These are phyloP conservation scores for Pandion haliaetus DNA, from an alignment of 2,113 vertebrate genomes.

Conservation along the genomic window DNA sequence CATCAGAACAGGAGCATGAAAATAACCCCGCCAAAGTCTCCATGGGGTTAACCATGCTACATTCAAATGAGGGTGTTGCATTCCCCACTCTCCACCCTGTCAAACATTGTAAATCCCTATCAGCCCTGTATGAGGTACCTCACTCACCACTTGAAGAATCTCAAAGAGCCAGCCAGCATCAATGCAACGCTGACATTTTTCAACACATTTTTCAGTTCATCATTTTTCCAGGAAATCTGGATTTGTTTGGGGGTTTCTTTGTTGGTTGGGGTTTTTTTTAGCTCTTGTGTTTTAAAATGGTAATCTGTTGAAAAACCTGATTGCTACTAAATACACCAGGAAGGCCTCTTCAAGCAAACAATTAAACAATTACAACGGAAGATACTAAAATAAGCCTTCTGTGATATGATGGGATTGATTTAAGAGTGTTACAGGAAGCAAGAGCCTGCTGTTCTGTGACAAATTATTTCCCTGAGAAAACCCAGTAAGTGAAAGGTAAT, in stretches of 20 bases:
- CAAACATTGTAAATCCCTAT: neutral
- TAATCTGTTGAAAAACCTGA: neutral
- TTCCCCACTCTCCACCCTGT: neutral
- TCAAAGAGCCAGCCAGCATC: neutral
- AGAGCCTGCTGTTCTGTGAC: neutral
- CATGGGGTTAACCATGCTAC: neutral
- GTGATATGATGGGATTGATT: neutral
- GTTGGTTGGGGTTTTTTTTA: neutral
- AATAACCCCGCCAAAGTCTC: neutral
- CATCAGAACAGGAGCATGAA: neutral
- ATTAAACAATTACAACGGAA: neutral
- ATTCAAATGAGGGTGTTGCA: neutral
- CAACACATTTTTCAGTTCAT: neutral
- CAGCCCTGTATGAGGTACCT: neutral
- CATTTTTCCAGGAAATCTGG: neutral
- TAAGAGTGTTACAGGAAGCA: conserved; percentile 18
- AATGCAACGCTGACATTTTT: neutral
- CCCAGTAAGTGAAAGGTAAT: conserved; percentile 31
- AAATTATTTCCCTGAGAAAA: neutral
- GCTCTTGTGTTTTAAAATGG: neutral
- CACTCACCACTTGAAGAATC: neutral
- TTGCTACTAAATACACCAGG: neutral
- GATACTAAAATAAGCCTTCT: neutral
- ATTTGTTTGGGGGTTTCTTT: neutral
- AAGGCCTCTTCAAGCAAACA: conserved; percentile 2